Conservation (phyloP, 2,797 vertebrate species). For the Catostomus latipinnis region DNA sequence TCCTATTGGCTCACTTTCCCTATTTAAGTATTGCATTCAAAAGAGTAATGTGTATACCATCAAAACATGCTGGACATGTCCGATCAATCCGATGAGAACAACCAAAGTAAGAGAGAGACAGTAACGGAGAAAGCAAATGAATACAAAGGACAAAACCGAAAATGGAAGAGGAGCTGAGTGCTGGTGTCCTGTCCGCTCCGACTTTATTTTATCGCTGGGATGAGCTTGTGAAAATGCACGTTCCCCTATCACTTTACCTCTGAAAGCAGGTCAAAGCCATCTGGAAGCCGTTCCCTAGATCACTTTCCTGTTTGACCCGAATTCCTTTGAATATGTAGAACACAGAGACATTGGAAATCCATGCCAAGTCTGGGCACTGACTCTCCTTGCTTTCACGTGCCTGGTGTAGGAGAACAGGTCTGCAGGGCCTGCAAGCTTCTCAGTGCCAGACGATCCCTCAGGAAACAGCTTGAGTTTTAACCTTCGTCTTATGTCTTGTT, state of each 20-base stretch:
- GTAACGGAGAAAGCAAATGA: constrained; percentile 3
- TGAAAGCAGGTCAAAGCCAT: constrained; percentile 75
- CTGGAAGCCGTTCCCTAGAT: constrained; percentile 75
- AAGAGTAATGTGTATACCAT: not conserved
- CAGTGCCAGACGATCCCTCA: constrained; percentile 24
- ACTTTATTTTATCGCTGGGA: constrained; percentile 66
- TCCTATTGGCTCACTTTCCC: no score
- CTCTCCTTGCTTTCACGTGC: constrained; percentile 41
- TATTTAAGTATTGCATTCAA: no score
- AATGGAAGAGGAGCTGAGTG: constrained; percentile 2
- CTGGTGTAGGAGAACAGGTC: constrained; percentile 36
- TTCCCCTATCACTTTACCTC: constrained; percentile 59
- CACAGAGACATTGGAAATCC: constrained; percentile 11
- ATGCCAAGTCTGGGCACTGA: constrained; percentile 54
- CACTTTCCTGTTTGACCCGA: constrained; percentile 73
- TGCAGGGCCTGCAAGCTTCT: not conserved
- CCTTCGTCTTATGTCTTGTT: constrained; percentile 1
- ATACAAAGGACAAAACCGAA: not conserved
- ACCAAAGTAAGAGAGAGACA: not conserved
- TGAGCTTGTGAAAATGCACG: constrained; percentile 70
- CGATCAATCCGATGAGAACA: not conserved
- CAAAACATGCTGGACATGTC: not conserved
- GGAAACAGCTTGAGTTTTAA: constrained; percentile 16
- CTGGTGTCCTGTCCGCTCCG: constrained; percentile 47
- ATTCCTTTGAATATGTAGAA: constrained; percentile 71